Conservation (phyloP, 2,113 vertebrate species). For the Atrichornis clamosus region DNA sequence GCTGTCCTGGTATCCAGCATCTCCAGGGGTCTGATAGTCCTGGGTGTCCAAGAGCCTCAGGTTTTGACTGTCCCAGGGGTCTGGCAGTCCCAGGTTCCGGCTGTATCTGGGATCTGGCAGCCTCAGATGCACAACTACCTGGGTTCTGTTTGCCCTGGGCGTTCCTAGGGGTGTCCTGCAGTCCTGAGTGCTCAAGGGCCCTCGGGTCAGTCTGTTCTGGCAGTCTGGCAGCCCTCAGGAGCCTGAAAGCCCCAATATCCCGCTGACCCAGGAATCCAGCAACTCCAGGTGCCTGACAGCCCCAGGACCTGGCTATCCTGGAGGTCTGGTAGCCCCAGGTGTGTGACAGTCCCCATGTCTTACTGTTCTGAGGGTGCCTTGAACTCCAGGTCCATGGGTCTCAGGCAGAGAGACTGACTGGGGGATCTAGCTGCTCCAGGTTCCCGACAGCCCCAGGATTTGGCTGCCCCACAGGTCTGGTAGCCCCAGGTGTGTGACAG, state of each 20-base stretch:
- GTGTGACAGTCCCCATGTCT: background rate
- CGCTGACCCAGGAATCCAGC: background rate
- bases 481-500: background rate
- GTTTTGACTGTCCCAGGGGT: background rate
- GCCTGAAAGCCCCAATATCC: rapidly evolving
- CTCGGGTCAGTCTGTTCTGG: background rate
- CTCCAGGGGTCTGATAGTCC: background rate
- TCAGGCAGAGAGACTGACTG: background rate
- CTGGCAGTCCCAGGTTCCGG: background rate
- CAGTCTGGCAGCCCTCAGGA: background rate
- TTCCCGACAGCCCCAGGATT: background rate
- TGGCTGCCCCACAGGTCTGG: background rate
- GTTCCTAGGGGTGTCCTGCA: background rate
- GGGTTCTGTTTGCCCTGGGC: background rate
- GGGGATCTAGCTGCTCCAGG: too few relatives aligned
- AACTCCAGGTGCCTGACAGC: background rate
- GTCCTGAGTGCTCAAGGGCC: background rate
- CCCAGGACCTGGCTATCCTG: background rate
- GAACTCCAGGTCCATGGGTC: background rate
- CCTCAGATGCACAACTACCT: too few relatives aligned
- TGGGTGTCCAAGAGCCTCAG: background rate
- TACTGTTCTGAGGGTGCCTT: background rate
- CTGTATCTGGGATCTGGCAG: background rate
- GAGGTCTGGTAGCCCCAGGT: background rate
- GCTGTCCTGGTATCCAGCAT: background rate